Base-by-base conservation (phyloP, 2,113 vertebrate species). In the Gobius niger region DNA sequence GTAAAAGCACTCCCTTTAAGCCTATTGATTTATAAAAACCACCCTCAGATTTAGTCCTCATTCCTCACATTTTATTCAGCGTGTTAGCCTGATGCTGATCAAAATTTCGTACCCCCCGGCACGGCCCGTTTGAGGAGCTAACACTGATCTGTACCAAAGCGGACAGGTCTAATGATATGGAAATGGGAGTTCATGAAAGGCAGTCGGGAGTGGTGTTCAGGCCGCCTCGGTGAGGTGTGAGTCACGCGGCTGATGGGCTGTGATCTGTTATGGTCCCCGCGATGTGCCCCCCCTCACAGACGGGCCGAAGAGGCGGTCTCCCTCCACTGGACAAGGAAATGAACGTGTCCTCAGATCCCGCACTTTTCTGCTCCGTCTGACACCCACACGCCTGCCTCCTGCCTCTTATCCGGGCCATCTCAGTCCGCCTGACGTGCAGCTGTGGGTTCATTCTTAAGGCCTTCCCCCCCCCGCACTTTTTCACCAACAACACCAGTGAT, bases 271-370 rank as follows among this genome's bases (percentile, higher is more conserved):
- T 92, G 89, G 80, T 88, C 88, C 88, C 88, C 52, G 83, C 90
- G 88, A 90, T 81, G 85, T 87, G 85, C 82, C 24, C 24, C 82
- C 83, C 84, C 82, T 83, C 77, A 54, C 81, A 83, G 85, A 85
- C 81, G 68, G 88, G 82, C 88, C 88, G 88, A 91, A 90, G 86
- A 88, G 90, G 91, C 84, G 88, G 92, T 93, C 86, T 92, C 91
- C 86, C 92, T 93, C 91, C 92, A 93, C 85, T 92, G 92, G 90
- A 92, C 91, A 91, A 88, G 86, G 91, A 93, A 93, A 93, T 93
- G 89, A 92, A 90, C 86, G 79, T 79, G 77, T 88, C 83, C 88
- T 88, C 74, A 82, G 80, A 87, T 86, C 86, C 74, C 74, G n/a
- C 70, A 79, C 75, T 63, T 77, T 82, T 78, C 77, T 75, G 63